A percentile compares a stretch with the other conserved stretches of the same genome.
These are phyloP conservation scores for Pelobates cultripes DNA, from an alignment of 2,797 vertebrate genomes.

Conservation along the genomic window DNA sequence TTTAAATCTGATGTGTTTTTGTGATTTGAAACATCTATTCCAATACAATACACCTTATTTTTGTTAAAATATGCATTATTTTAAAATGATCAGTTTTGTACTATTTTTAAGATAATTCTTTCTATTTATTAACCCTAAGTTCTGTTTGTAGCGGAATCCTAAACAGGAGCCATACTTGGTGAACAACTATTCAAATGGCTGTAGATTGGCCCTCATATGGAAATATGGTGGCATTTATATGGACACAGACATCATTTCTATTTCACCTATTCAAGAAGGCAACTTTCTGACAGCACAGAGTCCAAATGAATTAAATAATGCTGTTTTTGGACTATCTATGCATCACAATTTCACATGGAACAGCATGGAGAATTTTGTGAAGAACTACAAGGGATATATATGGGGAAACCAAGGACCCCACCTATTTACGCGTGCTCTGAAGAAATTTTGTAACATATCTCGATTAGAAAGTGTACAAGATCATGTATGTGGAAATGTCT, in stretches of 20 bases:
- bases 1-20: no score
- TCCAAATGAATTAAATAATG: not conserved
- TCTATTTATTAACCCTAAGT: no score
- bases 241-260: conserved; percentile 11
- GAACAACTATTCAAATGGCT: conserved; percentile 9
- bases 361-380: not conserved
- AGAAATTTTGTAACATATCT: not conserved
- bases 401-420: conserved; percentile 28
- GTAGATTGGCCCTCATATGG: conserved; percentile 16
- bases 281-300: conserved; percentile 19
- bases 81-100: no score
- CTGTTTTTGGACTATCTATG: conserved; percentile 19
- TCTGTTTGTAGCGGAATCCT: not conserved
- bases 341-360: not conserved
- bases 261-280: not conserved
- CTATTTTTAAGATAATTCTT: no score
- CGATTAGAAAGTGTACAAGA: conserved; percentile 63
- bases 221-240: conserved; percentile 26
- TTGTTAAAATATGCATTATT: no score
- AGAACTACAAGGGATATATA: conserved; percentile 6
- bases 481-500: conserved; percentile 62
- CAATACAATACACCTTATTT: no score
- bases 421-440: conserved; percentile 11
- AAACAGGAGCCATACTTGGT: not conserved
- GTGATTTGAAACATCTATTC: no score